Conservation (phyloP, 2,888 invertebrate species). For the Meteorus colon region DNA sequence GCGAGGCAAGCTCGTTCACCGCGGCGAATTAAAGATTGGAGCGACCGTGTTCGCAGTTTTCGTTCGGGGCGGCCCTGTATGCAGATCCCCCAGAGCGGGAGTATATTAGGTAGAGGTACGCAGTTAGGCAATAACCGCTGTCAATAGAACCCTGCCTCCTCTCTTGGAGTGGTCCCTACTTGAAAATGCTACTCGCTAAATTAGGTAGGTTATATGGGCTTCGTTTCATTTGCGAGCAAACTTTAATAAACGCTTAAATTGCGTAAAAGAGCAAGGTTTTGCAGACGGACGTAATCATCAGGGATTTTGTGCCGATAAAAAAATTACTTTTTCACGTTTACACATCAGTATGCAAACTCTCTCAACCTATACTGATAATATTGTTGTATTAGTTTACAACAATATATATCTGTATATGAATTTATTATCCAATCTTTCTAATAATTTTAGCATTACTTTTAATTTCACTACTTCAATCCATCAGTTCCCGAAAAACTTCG, state of each 20-base stretch:
- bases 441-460: no score
- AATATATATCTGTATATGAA: background rate
- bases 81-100: conserved; percentile 66
- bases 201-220: conserved; percentile 74
- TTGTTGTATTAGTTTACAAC: background rate
- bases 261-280: conserved; percentile 74
- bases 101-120: conserved; percentile 73
- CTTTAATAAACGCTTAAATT: conserved; percentile 74
- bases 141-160: conserved; percentile 70
- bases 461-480: no score
- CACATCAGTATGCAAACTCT: background rate
- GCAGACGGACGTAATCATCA: conserved; percentile 65
- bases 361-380: background rate
- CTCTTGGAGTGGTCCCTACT: conserved; percentile 70
- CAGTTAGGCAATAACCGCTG: conserved; percentile 74
- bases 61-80: conserved; percentile 69
- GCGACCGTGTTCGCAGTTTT: conserved; percentile 70
- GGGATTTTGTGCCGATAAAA: conserved; percentile 37
- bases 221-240: conserved; percentile 74
- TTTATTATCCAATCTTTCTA: background rate
- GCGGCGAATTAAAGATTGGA: conserved; percentile 69
- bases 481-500: no score
- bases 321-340: conserved; percentile 13
- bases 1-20: conserved; percentile 50
- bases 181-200: conserved; percentile 74